Base-by-base conservation (phyloP, 2,888 invertebrate genomes). In the Campopleginae sp. region DNA sequence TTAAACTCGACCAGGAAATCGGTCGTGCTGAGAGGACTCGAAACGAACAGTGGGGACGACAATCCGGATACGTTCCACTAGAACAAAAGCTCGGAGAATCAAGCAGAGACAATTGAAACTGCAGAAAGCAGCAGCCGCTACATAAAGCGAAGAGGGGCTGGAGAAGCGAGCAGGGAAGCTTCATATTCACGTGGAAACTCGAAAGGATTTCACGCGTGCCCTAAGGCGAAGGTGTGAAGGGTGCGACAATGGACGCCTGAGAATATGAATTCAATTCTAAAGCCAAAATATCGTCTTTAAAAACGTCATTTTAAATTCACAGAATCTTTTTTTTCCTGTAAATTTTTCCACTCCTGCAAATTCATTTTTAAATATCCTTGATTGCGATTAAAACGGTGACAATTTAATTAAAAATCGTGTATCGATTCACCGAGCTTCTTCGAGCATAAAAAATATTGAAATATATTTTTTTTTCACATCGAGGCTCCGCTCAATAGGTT, bases 191-290 rank as follows among this genome's bases (percentile, higher is more conserved):
- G 76, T 66, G 76, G 72, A 14, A 80, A 72, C 80, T 84, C 80
- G 46, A 86, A 79, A 80, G 77, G 66, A 82, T 84, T 72, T 66
- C 77, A 76, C 61, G 72, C 81, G 84, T 84, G 80, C 79, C 81
- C 61, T 66, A 75, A 71, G 77, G 83, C 72, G 72, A 70, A 82
- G 82, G 65, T 27, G 71, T 79, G 87, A 86, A 87, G 80, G 81
- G 82, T 75, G 84, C 85, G 85, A 87, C 87, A 87, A 87, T 85
- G 80, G 80, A 80, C 71, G 76, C 72, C 66, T 82, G 70, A 68
- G 23, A 46, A 58, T 76, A 58, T 33, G 8, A 65, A 65, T 65
- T 33, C n/a, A 17, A 48, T n/a, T 4, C 23, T 44, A 5, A 23
- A 46, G 6, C 12, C 23, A 68, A 68, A 68, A 68, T 27, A n/a